Evolutionary conservation across 2,113 vertebrate species (phyloP), one percentile per base, ranked within the genome.

Genomic region (Callithrix jacchus): DNA sequence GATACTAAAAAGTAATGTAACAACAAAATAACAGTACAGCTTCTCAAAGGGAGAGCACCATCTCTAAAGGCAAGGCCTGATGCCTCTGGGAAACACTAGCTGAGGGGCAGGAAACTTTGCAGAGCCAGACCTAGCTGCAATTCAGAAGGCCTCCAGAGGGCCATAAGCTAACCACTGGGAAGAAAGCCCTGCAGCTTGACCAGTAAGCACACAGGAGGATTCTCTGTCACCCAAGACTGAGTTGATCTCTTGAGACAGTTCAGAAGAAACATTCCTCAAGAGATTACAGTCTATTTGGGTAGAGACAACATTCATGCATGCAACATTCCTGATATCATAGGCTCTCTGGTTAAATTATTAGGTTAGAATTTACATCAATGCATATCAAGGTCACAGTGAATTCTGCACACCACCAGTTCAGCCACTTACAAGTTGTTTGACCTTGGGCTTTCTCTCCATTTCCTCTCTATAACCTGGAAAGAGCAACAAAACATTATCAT

Each of bases 231-330:
- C n/a, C 37, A 68, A 32, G n/a, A 56, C 14, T 25, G 21, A 81
- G 42, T 68, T 49, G 68, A 52, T 76, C 37, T 68, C 30, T 77
- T 54, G 3, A 86, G 14, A 79, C 7, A 35, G 16, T 77, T 94
- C 21, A 84, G 82, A 76, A 94, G 18, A 94, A 94, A 70, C n/a
- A 61, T 40, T 82, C 47, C 18, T 82, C 40, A 92, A 71, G 66
- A 56, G n/a, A 64, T 30, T 21, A 18, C 9, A 71, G 25, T n/a
- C 40, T 12, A 13, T 91, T 58, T 87, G 13, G 58, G 17, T 27
- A 77, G 68, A 45, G n/a, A 77, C 30, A 35, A 49, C 30, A 70
- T 87, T 83, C 11, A n/a, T 8, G 5, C 13, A 49, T 40, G n/a
- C 40, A 30, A 42, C 12, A 49, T 80, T n/a, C 21, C 9, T 52